These are phyloP conservation scores for Aricia artaxerxes DNA, from an alignment of 2,888 invertebrate genomes.

Conservation along the genomic window DNA sequence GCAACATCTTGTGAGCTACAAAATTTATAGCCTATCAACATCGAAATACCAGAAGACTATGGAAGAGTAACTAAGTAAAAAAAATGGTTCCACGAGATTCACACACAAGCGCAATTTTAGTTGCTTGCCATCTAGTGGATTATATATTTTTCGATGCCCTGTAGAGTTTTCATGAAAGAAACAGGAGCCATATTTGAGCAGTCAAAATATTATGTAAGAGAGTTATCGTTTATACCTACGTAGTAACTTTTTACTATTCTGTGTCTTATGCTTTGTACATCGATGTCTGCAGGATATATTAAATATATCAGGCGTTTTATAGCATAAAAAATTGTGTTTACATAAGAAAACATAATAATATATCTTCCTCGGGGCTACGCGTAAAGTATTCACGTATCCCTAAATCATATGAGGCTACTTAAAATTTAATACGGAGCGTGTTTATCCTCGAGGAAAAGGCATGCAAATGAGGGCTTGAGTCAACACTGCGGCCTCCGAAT, in stretches of 20 bases:
- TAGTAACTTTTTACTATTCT: too few species aligned
- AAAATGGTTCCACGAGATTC: too few species aligned
- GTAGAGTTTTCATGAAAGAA: too few species aligned
- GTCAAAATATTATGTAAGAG: too few species aligned
- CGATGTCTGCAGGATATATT: neutral
- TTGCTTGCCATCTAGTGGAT: too few species aligned
- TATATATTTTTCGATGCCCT: too few species aligned
- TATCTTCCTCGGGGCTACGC: neutral
- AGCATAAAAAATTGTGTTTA: neutral
- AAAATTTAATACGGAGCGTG: conserved; percentile 16
- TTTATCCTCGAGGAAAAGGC: conserved; percentile 4
- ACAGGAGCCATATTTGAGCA: too few species aligned
- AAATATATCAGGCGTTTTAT: neutral
- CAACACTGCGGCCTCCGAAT: neutral
- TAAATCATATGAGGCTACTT: conserved; percentile 22
- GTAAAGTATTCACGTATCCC: neutral
- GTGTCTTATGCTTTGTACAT: too few species aligned
- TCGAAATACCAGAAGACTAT: neutral
- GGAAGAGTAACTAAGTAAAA: neutral
- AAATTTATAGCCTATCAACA: neutral
- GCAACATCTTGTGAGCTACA: neutral
- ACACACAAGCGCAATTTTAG: too few species aligned
- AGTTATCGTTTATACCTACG: too few species aligned
- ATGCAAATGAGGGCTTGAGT: conserved; percentile 12
- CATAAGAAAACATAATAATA: conserved; percentile 7